phyloP scores from a whole-genome alignment of 1,140 invertebrate genomes.

The Pararge aegeria region DNA sequence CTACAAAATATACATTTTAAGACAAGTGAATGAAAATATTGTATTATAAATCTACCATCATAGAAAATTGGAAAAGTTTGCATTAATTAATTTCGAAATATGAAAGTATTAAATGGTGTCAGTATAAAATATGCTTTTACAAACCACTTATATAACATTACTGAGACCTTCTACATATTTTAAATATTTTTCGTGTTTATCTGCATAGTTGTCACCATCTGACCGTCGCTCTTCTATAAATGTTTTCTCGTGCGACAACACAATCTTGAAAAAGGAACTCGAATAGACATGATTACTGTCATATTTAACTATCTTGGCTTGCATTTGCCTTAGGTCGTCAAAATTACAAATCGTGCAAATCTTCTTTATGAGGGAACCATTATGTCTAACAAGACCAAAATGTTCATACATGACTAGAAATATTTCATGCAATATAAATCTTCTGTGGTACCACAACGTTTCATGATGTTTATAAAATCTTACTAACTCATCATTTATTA shows the following conservation, averaged over 20 bases:
- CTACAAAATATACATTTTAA: too few species aligned
- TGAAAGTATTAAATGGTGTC: constrained; percentile 11
- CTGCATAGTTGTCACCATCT: constrained; percentile 63
- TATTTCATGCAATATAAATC: constrained; percentile 64
- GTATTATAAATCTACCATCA: constrained; percentile 1
- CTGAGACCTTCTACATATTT: constrained; percentile 67
- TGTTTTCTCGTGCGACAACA: constrained; percentile 63
- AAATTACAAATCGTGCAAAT: constrained; percentile 51
- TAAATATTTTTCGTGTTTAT: constrained; percentile 72
- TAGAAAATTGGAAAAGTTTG: constrained; percentile 20
- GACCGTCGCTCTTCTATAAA: constrained; percentile 58
- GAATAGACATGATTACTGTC: constrained; percentile 64
- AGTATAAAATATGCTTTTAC: background rate
- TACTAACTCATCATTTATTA: constrained; percentile 60
- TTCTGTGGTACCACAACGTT: constrained; percentile 69
- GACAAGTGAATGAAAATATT: too few species aligned
- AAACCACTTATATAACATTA: constrained; percentile 46
- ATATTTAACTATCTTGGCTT: constrained; percentile 65
- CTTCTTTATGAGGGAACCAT: constrained; percentile 52
- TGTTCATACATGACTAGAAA: constrained; percentile 57
- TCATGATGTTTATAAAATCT: constrained; percentile 67
- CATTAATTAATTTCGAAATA: constrained; percentile 9
- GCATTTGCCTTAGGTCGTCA: constrained; percentile 54
- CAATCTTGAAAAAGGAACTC: constrained; percentile 60
- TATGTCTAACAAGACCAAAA: constrained; percentile 53